These are phyloP conservation scores for Plutomurus gul DNA, from an alignment of 1,140 invertebrate species.

Conservation along the genomic window DNA sequence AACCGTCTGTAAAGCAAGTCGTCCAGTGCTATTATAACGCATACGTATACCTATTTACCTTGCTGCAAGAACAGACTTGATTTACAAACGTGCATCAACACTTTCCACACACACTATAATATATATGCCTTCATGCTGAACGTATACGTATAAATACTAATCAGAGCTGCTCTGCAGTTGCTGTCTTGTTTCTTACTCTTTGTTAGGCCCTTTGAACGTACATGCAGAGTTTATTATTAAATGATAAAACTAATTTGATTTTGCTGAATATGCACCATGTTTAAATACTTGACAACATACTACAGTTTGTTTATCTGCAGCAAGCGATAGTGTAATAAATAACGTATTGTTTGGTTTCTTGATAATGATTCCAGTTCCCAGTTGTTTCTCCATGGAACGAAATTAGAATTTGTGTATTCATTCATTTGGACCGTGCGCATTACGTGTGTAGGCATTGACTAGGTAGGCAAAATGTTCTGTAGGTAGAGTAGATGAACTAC, in stretches of 20 bases:
- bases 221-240: not conserved
- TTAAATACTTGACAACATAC: not conserved
- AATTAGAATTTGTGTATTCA: not conserved
- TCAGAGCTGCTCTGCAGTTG: too few species aligned
- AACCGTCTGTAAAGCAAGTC: not conserved
- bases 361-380: not conserved
- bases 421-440: conserved; percentile 3
- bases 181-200: too few species aligned
- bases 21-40: not conserved
- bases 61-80: too few species aligned
- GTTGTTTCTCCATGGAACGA: not conserved
- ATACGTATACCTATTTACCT: not conserved
- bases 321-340: not conserved
- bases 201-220: too few species aligned
- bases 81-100: not conserved
- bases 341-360: not conserved
- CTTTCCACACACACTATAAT: not conserved
- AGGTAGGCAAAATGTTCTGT: not conserved
- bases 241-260: not conserved
- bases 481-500: not conserved
- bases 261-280: not conserved
- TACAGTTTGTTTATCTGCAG: not conserved
- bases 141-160: too few species aligned
- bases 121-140: too few species aligned
- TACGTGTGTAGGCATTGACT: not conserved